These are phyloP conservation scores for Atherinomorus stipes DNA, from an alignment of 2,113 vertebrate species.

Conservation along the genomic window DNA sequence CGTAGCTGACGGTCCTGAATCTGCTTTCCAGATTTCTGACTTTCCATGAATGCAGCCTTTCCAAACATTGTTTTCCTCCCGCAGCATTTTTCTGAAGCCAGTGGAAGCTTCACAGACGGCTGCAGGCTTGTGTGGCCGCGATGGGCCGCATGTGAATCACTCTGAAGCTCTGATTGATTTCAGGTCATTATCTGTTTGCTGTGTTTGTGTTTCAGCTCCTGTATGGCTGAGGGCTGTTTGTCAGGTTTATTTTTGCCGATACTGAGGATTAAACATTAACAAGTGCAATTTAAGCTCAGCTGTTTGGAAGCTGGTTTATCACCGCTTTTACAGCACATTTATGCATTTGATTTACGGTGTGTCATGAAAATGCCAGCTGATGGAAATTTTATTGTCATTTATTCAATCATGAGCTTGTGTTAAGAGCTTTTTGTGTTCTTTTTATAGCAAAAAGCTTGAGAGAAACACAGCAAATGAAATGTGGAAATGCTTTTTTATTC, in stretches of 20 bases:
- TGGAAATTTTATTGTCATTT: too few species aligned
- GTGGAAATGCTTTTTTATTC: conserved; percentile 7
- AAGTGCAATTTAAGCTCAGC: conserved; percentile 2
- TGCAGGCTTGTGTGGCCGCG: neutral
- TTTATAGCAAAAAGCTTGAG: neutral
- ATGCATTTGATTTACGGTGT: conserved; percentile 5
- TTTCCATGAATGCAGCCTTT: neutral
- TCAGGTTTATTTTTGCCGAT: conserved; percentile 24
- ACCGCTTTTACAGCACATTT: neutral
- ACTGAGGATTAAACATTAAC: conserved; percentile 28
- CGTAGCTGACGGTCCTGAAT: too few species aligned
- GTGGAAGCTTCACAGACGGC: neutral
- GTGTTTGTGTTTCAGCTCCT: conserved; percentile 20
- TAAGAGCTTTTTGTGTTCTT: conserved; percentile 24
- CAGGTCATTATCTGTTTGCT: conserved; percentile 34
- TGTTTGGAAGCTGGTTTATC: neutral
- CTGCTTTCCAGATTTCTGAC: neutral
- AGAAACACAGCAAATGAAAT: neutral
- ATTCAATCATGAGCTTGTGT: neutral
- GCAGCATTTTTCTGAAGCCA: neutral
- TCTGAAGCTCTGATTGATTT: conserved; percentile 25
- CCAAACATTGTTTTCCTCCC: neutral
- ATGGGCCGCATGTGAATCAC: neutral
- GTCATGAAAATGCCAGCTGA: conserved; percentile 10
- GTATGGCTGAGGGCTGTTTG: conserved; percentile 3